These are phyloP conservation scores for Himalopsyche tibetana DNA, from an alignment of 2,888 invertebrate species.

Conservation along the genomic window DNA sequence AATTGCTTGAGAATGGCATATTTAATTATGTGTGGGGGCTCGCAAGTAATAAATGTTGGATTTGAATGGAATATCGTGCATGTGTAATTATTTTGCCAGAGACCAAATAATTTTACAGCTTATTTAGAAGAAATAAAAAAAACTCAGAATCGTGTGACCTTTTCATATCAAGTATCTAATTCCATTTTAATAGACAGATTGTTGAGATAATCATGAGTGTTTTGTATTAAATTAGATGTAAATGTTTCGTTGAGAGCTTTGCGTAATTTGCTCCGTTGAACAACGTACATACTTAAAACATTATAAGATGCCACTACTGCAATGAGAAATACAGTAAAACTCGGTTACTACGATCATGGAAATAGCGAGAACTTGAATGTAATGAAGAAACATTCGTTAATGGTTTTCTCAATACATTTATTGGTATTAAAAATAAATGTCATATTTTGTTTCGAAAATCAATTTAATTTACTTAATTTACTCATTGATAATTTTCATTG, in stretches of 20 bases:
- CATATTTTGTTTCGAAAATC: no score
- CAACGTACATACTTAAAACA: no score
- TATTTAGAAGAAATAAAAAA: conserved; percentile 22
- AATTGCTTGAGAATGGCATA: conserved; percentile 7
- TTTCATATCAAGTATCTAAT: background rate
- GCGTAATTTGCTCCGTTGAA: background rate
- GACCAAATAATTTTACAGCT: conserved; percentile 34
- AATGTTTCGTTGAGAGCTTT: background rate
- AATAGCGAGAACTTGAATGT: no score
- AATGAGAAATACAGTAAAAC: no score
- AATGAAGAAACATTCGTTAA: no score
- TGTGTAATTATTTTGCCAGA: conserved; percentile 31
- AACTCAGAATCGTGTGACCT: conserved; percentile 28
- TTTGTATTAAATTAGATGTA: conserved; percentile 1
- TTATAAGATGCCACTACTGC: no score
- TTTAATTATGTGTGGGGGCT: conserved; percentile 35
- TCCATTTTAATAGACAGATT: conserved; percentile 23
- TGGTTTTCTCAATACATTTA: no score
- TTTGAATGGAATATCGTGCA: conserved; percentile 35
- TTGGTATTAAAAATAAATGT: no score
- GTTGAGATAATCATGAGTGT: conserved; percentile 8
- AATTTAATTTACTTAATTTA: no score
- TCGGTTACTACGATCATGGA: no score
- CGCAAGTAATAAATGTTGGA: conserved; percentile 21
- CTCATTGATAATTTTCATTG: no score